phyloP scores from a whole-genome alignment of 2,113 vertebrate species.

The Syrrhaptes paradoxus region DNA sequence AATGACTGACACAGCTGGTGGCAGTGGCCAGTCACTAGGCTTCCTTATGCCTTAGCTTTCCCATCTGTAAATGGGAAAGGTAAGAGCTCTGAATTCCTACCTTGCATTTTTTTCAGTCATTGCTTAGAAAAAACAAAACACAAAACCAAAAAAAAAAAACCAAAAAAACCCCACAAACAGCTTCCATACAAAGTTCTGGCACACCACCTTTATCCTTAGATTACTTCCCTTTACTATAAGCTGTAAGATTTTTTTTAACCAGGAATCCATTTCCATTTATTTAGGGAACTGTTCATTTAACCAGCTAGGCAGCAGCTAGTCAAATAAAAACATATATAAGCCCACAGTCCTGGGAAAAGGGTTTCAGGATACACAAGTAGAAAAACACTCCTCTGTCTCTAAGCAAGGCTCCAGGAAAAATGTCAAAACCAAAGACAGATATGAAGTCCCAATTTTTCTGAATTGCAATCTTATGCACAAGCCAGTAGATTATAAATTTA shows the following conservation, averaged over 20 bases:
- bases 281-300: not conserved
- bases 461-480: not conserved
- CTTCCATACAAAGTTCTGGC: not conserved
- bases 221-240: not conserved
- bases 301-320: not conserved
- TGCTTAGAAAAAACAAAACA: not conserved
- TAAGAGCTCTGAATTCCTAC: not conserved
- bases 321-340: not conserved
- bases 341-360: not conserved
- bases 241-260: not conserved
- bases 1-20: not conserved
- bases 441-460: not conserved
- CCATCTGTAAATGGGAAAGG: not conserved
- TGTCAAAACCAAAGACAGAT: not conserved
- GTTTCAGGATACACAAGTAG: not conserved
- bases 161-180: not conserved
- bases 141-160: fast-evolving
- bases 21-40: not conserved
- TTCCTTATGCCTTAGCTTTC: not conserved
- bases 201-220: not conserved
- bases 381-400: not conserved
- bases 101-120: not conserved
- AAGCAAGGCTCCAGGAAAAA: not conserved
- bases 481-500: not conserved
- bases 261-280: not conserved